Evolutionary conservation across 2,888 invertebrate species (phyloP).

Genomic region (Gari tellinella): DNA sequence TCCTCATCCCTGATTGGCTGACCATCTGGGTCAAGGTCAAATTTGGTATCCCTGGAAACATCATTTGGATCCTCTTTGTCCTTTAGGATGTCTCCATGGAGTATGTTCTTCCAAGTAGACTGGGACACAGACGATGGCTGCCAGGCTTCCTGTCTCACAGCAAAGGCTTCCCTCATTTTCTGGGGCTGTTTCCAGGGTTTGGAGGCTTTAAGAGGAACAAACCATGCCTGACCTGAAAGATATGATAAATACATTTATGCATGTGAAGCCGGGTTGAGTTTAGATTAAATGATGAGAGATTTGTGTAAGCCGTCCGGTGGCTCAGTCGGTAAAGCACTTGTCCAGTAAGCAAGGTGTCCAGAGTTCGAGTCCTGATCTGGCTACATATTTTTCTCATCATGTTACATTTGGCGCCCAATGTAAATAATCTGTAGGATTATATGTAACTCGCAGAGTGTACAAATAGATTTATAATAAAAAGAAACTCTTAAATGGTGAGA

Average conservation of each 20-base stretch:
- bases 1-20: constrained; percentile 53
- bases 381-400: too few relatives aligned
- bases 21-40: constrained; percentile 69
- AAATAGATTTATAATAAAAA: too few relatives aligned
- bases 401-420: too few relatives aligned
- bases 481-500: too few relatives aligned
- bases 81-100: constrained; percentile 58
- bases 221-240: constrained; percentile 66
- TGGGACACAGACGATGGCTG: constrained; percentile 61
- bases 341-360: too few relatives aligned
- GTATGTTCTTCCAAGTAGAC: constrained; percentile 63
- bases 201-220: constrained; percentile 71
- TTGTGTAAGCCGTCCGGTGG: too few relatives aligned
- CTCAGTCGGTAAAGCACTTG: too few relatives aligned
- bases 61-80: constrained; percentile 53
- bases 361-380: too few relatives aligned
- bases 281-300: too few relatives aligned
- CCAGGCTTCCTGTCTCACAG: constrained; percentile 65
- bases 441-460: too few relatives aligned
- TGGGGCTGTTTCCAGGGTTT: constrained; percentile 74
- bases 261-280: too few relatives aligned
- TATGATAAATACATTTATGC: neutral
- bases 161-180: constrained; percentile 73
- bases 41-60: constrained; percentile 63
- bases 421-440: too few relatives aligned